A percentile compares a stretch with the other conserved stretches of the same genome.
Conservation (phyloP, 1,140 invertebrate species). For the Medauroidea extradentata region DNA sequence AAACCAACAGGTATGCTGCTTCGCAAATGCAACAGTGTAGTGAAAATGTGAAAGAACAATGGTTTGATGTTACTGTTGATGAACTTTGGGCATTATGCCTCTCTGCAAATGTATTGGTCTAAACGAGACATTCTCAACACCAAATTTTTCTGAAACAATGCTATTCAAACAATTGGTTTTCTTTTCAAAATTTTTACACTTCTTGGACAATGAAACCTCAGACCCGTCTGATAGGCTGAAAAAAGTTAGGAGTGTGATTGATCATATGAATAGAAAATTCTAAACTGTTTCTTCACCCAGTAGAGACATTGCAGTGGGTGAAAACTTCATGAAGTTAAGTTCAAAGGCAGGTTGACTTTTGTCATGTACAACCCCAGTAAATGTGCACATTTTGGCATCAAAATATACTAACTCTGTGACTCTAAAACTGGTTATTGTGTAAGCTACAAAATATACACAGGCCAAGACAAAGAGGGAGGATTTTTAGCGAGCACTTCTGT, state of each 20-base stretch:
- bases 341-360: neutral
- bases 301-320: neutral
- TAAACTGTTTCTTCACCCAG: neutral
- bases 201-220: neutral
- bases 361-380: neutral
- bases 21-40: too few species aligned
- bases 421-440: conserved; percentile 11
- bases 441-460: conserved; percentile 14
- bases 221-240: neutral
- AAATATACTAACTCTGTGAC: conserved; percentile 18
- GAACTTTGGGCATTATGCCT: neutral
- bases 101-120: neutral
- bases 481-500: conserved; percentile 6
- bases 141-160: neutral
- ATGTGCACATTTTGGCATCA: conserved; percentile 10
- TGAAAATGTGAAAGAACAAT: neutral
- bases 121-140: neutral
- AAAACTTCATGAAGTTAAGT: neutral
- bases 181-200: neutral
- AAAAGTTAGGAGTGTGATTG: neutral
- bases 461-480: neutral
- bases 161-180: neutral
- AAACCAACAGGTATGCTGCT: neutral
- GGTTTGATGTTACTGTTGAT: neutral
- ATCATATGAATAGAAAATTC: neutral